phyloP scores from a whole-genome alignment of 2,113 vertebrate genomes.

The Pollachius pollachius region DNA sequence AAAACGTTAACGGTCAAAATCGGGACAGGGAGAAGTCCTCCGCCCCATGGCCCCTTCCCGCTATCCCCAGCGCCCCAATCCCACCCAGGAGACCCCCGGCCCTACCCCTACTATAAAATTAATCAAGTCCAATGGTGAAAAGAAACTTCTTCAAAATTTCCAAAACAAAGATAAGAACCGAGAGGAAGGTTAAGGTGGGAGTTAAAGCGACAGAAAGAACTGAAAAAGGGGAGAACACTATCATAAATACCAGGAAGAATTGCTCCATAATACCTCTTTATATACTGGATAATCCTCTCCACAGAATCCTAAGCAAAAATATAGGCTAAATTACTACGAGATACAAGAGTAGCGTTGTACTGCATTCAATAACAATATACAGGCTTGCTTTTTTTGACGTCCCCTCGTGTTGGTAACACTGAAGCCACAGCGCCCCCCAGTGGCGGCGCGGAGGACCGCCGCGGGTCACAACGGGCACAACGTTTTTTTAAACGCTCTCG shows the following conservation, averaged over 20 bases:
- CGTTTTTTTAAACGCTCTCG: constrained; percentile 14
- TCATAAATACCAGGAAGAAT: constrained; percentile 70
- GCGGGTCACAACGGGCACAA: constrained; percentile 42
- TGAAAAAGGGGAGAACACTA: constrained; percentile 41
- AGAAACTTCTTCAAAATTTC: constrained; percentile 64
- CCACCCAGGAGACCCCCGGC: constrained; percentile 11
- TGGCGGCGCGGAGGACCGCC: constrained; percentile 25
- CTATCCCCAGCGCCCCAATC: constrained; percentile 6
- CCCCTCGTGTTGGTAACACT: constrained; percentile 52
- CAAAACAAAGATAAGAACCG: constrained; percentile 54
- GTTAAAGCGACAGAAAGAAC: constrained; percentile 24
- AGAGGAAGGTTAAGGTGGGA: constrained; percentile 22
- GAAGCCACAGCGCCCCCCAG: constrained; percentile 15
- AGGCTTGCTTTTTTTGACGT: constrained; percentile 44
- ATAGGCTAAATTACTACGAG: constrained; percentile 75
- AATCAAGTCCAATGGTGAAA: constrained; percentile 57
- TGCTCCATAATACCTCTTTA: constrained; percentile 75
- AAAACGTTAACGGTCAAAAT: constrained; percentile 26
- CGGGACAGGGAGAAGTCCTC: constrained; percentile 23
- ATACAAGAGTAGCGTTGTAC: constrained; percentile 77
- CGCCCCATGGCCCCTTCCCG: constrained; percentile 23
- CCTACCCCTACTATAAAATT: constrained; percentile 42
- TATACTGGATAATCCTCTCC: constrained; percentile 72
- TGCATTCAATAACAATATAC: constrained; percentile 78
- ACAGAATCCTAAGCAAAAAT: constrained; percentile 69